phyloP scores from a whole-genome alignment of 1,140 invertebrate species.

The Chrysopa pallens region DNA sequence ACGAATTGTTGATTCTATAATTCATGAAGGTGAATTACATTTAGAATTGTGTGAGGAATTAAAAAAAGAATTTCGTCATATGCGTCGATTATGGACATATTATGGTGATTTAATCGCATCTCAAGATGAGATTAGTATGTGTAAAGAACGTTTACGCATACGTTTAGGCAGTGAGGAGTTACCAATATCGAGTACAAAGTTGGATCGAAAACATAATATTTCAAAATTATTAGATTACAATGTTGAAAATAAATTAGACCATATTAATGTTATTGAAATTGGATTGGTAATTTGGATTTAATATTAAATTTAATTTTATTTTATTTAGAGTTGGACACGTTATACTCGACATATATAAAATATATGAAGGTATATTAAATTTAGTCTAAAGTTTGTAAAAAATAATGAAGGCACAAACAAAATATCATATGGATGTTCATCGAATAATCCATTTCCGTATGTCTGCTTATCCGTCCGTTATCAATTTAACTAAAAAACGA shows the following conservation, averaged over 20 bases:
- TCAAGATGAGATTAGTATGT: slow-evolving; percentile 58
- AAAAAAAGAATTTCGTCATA: slow-evolving; percentile 47
- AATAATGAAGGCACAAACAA: too few species aligned
- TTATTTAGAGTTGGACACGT: too few species aligned
- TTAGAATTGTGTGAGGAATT: slow-evolving; percentile 35
- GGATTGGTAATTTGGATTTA: neutral
- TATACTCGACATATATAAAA: too few species aligned
- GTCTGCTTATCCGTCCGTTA: too few species aligned
- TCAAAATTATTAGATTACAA: slow-evolving; percentile 14
- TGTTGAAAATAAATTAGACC: slow-evolving; percentile 17
- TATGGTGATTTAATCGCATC: slow-evolving; percentile 37
- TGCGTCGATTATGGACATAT: slow-evolving; percentile 38
- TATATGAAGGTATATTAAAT: too few species aligned
- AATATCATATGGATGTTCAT: too few species aligned
- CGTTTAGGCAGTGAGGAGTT: slow-evolving; percentile 23
- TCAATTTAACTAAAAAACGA: too few species aligned
- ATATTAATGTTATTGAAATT: slow-evolving; percentile 25
- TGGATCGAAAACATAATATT: neutral
- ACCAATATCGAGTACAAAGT: slow-evolving; percentile 1
- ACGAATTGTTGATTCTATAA: too few species aligned
- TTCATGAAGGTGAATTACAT: slow-evolving; percentile 30
- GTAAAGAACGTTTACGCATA: slow-evolving; percentile 41
- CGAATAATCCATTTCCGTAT: too few species aligned
- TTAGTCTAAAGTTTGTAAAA: too few species aligned
- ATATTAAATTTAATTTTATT: too few species aligned